Evolutionary conservation across 2,797 vertebrate species (phyloP), one percentile per base, ranked within the genome.

Genomic region (Nyctibius grandis): DNA sequence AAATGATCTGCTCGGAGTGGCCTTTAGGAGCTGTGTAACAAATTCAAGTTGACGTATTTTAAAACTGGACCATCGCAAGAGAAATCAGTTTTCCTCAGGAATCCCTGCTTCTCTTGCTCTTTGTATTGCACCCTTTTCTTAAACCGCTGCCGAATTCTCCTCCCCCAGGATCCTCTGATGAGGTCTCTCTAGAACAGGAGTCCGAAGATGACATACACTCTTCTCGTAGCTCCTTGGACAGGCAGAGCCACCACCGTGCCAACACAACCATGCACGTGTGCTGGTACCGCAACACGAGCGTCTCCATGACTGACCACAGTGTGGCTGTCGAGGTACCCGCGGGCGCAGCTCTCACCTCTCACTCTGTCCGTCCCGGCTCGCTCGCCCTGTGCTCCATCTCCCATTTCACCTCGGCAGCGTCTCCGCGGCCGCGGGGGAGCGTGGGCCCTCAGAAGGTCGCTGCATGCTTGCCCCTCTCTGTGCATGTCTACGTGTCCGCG

Each of bases 231-330:
- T 99, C 99, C 82, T 95, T 98, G 98, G 99, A 99, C 95, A 99
- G 98, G 96, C 99, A 98, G 97, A 98, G 98, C 57, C 99, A 98
- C 93, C 99, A 98, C 97, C 98, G 99, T 80, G 98, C 99, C 98
- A 99, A 99, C 98, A 99, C 98, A 84, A 99, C 99, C 56, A 98
- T 99, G 98, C 99, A 99, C 68, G 99, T 99, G 97, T 99, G 99
- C 98, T 99, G 99, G 99, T 98, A 99, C 97, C 99, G 99, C 94
- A 99, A 99, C 98, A 99, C 99, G 86, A 99, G 99, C 22, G 98
- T 99, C 98, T 99, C 99, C 97, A 99, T 99, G 98, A 98, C 98
- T 20, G 99, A 99, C 97, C 99, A 98, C 98, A 99, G 98, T 89
- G 98, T 98, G 80, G 99, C 99, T 36, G 98, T 99, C 33, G 99